Evolutionary conservation across 1,140 invertebrate genomes (phyloP).

Genomic region (Lepidotrigona ventralis): DNA sequence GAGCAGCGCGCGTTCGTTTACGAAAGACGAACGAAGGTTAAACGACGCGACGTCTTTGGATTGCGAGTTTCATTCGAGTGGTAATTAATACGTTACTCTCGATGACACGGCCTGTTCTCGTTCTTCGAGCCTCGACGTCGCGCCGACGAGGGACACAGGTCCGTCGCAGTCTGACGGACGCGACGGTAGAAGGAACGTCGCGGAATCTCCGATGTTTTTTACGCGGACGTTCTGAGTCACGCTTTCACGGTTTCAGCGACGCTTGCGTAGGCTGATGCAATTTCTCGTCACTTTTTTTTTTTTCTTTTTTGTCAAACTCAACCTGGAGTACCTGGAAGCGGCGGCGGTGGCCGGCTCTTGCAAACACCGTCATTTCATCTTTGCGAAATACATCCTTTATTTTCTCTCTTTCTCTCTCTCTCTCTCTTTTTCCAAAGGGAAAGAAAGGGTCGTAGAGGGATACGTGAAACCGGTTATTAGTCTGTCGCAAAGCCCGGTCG

Average conservation of each 20-base stretch:
- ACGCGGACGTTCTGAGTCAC: not conserved
- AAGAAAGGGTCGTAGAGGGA: not conserved
- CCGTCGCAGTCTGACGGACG: not conserved
- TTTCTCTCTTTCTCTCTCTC: not conserved
- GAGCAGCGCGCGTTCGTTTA: not conserved
- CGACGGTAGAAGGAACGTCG: not conserved
- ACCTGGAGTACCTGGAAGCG: constrained; percentile 13
- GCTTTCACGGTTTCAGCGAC: constrained; percentile 10
- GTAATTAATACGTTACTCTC: constrained; percentile 12
- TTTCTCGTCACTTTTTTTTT: constrained; percentile 14
- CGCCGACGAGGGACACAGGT: too few species aligned
- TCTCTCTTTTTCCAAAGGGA: too few species aligned
- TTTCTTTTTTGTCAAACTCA: constrained; percentile 6
- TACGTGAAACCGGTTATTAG: constrained; percentile 39
- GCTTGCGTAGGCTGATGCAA: constrained; percentile 15
- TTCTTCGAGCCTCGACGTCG: not conserved
- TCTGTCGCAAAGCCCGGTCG: not conserved
- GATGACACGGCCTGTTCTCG: not conserved
- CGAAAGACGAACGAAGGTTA: constrained; percentile 26
- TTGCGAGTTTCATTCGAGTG: not conserved
- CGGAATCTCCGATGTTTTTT: constrained; percentile 8
- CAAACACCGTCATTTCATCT: not conserved
- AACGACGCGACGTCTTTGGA: not conserved
- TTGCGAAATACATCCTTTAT: not conserved
- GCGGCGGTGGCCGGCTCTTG: not conserved